Conservation (phyloP, 2,113 vertebrate species). For the Esox niger region DNA sequence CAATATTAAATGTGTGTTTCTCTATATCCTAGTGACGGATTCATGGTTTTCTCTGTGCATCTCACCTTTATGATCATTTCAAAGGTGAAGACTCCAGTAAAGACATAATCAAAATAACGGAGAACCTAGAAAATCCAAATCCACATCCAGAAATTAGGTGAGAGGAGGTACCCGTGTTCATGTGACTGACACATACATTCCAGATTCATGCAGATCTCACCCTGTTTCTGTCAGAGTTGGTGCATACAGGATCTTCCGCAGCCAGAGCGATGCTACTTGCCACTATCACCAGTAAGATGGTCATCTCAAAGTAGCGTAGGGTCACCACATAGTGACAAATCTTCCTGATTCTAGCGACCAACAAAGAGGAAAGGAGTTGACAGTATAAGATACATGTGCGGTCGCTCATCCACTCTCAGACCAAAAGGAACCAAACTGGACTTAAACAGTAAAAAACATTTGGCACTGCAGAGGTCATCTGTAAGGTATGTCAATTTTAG, state of each 20-base stretch:
- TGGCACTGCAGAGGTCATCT: too few relatives aligned
- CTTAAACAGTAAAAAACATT: too few relatives aligned
- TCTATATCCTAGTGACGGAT: background rate
- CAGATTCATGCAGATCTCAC: slow-evolving; percentile 64
- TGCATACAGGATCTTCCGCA: slow-evolving; percentile 90
- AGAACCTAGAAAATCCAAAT: slow-evolving; percentile 78
- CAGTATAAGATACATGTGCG: too few relatives aligned
- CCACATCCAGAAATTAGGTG: background rate
- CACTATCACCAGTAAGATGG: slow-evolving; percentile 95
- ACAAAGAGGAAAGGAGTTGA: too few relatives aligned
- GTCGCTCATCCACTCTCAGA: too few relatives aligned
- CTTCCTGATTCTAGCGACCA: slow-evolving; percentile 78
- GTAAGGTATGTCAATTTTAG: too few relatives aligned
- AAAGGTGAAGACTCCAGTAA: slow-evolving; percentile 98
- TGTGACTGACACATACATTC: background rate
- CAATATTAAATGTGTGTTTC: background rate
- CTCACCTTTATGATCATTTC: slow-evolving; percentile 98
- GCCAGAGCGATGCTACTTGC: slow-evolving; percentile 97
- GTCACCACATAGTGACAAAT: slow-evolving; percentile 95
- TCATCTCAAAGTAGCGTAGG: slow-evolving; percentile 97
- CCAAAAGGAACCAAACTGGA: too few relatives aligned
- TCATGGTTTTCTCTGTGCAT: background rate
- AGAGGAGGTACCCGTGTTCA: background rate
- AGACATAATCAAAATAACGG: slow-evolving; percentile 97
- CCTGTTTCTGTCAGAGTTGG: slow-evolving; percentile 94